These are phyloP conservation scores for Latrodectus hesperus DNA, from an alignment of 2,888 invertebrate genomes.

Conservation along the genomic window DNA sequence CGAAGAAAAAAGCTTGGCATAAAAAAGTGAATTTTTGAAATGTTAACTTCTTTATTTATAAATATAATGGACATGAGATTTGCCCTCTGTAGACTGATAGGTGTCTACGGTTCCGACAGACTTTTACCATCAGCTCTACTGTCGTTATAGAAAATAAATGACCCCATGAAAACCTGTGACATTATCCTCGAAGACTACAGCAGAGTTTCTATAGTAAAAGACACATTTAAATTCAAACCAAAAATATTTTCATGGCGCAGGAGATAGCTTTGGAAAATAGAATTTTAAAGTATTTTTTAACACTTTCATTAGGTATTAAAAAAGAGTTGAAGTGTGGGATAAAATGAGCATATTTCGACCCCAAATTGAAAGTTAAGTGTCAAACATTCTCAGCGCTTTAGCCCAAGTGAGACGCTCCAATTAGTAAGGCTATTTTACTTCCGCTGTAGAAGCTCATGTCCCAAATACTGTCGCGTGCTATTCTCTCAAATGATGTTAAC, in stretches of 20 bases:
- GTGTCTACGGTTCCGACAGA: no score
- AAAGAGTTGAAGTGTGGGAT: background rate
- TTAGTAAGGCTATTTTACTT: background rate
- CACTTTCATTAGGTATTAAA: background rate
- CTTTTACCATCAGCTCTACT: no score
- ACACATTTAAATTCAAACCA: no score
- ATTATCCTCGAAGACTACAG: no score
- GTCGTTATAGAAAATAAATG: no score
- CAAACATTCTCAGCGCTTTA: background rate
- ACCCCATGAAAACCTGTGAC: no score
- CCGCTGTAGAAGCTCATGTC: background rate
- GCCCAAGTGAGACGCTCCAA: background rate
- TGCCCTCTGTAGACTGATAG: no score
- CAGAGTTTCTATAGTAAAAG: no score
- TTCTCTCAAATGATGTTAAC: background rate
- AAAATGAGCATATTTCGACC: background rate
- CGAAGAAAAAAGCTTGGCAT: no score
- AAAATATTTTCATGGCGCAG: background rate
- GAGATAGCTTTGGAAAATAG: background rate
- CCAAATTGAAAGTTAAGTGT: background rate
- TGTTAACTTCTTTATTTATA: no score
- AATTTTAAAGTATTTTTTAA: background rate
- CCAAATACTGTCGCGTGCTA: background rate
- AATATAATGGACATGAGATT: no score
- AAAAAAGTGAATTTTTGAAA: no score